Evolutionary conservation across 2,797 vertebrate species (phyloP).

Genomic region (Momotus momota): DNA sequence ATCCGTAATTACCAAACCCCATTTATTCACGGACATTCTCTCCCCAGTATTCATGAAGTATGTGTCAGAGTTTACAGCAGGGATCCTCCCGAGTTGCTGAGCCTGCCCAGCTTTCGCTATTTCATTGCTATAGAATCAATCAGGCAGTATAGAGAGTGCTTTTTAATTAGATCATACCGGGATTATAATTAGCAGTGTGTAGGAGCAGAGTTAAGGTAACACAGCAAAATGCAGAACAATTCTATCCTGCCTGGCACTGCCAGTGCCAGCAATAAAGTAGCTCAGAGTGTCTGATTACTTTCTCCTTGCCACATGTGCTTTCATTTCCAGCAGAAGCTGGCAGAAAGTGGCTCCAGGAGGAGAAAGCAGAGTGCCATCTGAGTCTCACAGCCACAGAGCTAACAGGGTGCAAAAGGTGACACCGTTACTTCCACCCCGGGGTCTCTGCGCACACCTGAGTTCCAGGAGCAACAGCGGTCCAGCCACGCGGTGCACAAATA

Average conservation of each 20-base stretch:
- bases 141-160: conserved; percentile 25
- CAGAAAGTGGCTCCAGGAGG: background rate
- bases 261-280: background rate
- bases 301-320: background rate
- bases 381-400: background rate
- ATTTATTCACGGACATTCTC: background rate
- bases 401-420: background rate
- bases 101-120: background rate
- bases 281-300: background rate
- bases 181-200: conserved; percentile 72
- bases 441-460: background rate
- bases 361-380: background rate
- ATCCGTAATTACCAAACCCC: background rate
- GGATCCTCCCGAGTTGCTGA: background rate
- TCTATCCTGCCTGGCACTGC: conserved; percentile 3
- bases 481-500: background rate
- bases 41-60: conserved; percentile 18
- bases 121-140: conserved; percentile 43
- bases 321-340: background rate
- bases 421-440: accelerated
- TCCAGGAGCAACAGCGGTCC: background rate
- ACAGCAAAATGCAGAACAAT: conserved; percentile 43
- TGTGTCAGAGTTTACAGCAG: conserved; percentile 27
- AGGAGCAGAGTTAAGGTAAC: conserved; percentile 74
- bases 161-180: conserved; percentile 66